phyloP scores from a whole-genome alignment of 1,140 invertebrate species.

The Panagrolaimus sp. region DNA sequence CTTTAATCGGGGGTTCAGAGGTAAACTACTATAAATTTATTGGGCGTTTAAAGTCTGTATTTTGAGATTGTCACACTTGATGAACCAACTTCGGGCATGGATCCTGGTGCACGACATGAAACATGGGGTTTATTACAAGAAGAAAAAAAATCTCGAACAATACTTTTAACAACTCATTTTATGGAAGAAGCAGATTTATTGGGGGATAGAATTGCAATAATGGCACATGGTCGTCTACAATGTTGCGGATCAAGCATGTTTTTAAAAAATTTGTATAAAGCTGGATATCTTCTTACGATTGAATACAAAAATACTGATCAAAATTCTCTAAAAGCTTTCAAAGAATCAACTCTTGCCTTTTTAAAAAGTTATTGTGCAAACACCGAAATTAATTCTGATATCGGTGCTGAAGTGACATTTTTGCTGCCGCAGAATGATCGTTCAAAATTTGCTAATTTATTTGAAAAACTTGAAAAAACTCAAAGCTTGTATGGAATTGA shows the following conservation, averaged over 20 bases:
- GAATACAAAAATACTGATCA: background rate
- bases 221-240: constrained; percentile 65
- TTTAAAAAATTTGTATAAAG: constrained; percentile 65
- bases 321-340: background rate
- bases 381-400: background rate
- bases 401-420: background rate
- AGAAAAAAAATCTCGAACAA: constrained; percentile 65
- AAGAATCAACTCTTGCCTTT: background rate
- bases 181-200: constrained; percentile 68
- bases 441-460: constrained; percentile 18
- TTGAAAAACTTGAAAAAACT: constrained; percentile 8
- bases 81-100: constrained; percentile 89
- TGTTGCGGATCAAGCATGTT: constrained; percentile 67
- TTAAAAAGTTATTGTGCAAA: background rate
- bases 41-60: no score
- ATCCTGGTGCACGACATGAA: constrained; percentile 74
- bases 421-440: background rate
- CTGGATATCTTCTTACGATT: constrained; percentile 63
- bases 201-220: constrained; percentile 69
- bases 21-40: background rate
- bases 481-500: constrained; percentile 7
- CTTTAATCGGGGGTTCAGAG: constrained; percentile 62
- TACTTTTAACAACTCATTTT: constrained; percentile 69
- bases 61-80: constrained; percentile 71
- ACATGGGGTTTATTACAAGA: constrained; percentile 64